These are phyloP conservation scores for Artibeus lituratus DNA, from an alignment of 2,797 vertebrate species.

Conservation along the genomic window DNA sequence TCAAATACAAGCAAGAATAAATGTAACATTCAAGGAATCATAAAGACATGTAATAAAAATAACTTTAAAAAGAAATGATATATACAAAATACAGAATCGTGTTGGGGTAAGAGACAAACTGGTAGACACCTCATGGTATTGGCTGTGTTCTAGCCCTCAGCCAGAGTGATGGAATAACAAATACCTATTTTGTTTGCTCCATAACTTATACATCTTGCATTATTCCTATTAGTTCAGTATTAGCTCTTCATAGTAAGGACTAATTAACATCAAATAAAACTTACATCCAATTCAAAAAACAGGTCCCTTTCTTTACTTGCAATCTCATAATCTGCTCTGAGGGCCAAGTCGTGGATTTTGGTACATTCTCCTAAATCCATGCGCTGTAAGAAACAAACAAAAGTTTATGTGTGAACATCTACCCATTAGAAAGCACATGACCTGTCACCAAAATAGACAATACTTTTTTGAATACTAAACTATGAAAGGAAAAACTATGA, in stretches of 20 bases:
- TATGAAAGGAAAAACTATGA: background rate
- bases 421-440: background rate
- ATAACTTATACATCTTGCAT: background rate
- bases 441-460: background rate
- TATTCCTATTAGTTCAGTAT: background rate
- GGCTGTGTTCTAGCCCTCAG: background rate
- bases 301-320: constrained; percentile 98
- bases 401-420: background rate
- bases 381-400: constrained; percentile 83
- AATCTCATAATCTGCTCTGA: constrained; percentile 99
- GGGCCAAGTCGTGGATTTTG: constrained; percentile 98
- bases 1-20: background rate
- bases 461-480: background rate
- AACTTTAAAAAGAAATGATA: background rate
- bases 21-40: background rate
- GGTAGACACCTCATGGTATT: background rate
- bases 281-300: constrained; percentile 98
- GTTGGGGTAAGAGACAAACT: background rate
- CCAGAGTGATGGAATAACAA: background rate
- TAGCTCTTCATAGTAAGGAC: background rate
- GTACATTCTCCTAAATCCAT: constrained; percentile 99
- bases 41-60: background rate
- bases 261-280: constrained; percentile 76
- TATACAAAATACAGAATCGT: background rate
- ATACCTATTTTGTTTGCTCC: background rate